Evolutionary conservation across 1,140 invertebrate genomes (phyloP).

Genomic region (Apis laboriosa): DNA sequence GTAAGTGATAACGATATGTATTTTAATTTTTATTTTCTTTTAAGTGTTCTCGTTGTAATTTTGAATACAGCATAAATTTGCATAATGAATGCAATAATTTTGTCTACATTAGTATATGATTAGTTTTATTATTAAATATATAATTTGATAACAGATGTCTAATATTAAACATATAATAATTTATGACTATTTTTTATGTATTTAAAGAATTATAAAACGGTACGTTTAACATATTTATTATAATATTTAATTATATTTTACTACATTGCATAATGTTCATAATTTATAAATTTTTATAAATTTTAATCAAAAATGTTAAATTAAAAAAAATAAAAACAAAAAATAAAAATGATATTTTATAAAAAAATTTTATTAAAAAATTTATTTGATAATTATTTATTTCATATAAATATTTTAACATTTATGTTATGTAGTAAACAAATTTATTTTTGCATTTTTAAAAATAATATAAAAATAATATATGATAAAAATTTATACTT

Average conservation of each 20-base stretch:
- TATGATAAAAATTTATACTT: constrained; percentile 27
- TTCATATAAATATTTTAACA: not conserved
- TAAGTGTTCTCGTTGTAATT: not conserved
- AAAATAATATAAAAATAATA: not conserved
- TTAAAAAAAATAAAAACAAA: not conserved
- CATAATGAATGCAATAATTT: constrained; percentile 25
- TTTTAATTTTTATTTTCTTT: not conserved
- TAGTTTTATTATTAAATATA: not conserved
- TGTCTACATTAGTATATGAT: not conserved
- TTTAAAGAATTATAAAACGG: constrained; percentile 7
- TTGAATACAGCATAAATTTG: not conserved
- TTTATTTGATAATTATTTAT: not conserved
- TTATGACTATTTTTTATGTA: constrained; percentile 30
- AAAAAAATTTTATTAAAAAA: not conserved
- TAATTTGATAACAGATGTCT: constrained; percentile 16
- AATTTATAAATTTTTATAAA: not conserved
- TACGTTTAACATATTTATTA: constrained; percentile 25
- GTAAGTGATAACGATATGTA: constrained; percentile 16
- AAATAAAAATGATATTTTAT: not conserved
- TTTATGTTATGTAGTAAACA: not conserved
- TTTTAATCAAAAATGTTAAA: not conserved
- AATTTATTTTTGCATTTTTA: not conserved
- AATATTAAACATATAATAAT: constrained; percentile 24
- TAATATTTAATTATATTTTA: not conserved
- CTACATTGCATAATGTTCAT: not conserved